A percentile compares a stretch with the other conserved stretches of the same genome.
phyloP scores from a whole-genome alignment of 2,797 vertebrate genomes.

The Cyprinella venusta region DNA sequence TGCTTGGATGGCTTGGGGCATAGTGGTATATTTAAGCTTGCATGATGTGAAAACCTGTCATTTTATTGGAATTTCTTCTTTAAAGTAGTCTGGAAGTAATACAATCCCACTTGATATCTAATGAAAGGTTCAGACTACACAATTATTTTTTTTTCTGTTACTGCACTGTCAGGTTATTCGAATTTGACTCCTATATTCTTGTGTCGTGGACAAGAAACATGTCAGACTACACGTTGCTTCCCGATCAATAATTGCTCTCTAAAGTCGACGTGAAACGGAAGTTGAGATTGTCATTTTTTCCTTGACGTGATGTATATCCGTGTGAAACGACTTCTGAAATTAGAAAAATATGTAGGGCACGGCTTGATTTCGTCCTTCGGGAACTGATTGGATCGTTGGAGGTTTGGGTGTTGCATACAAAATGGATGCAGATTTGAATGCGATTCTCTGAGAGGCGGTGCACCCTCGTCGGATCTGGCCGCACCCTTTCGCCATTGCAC shows the following conservation, averaged over 20 bases:
- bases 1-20: slow-evolving; percentile 18
- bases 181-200: background rate
- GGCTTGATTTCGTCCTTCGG: too few species aligned
- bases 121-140: background rate
- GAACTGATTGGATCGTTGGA: too few species aligned
- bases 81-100: background rate
- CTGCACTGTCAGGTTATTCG: background rate
- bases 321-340: too few species aligned
- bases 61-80: background rate
- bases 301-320: too few species aligned
- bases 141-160: background rate
- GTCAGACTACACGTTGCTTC: background rate
- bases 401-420: too few species aligned
- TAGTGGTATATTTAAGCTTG: background rate
- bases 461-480: too few species aligned
- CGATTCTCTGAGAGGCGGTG: too few species aligned
- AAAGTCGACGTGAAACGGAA: too few species aligned
- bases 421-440: too few species aligned
- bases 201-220: background rate
- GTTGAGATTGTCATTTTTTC: too few species aligned
- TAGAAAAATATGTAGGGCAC: too few species aligned
- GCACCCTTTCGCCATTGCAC: too few species aligned
- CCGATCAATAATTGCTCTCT: background rate
- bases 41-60: slow-evolving; percentile 12
- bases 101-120: background rate